Percentiles rank a stretch among this genome's conserved stretches.
These are phyloP conservation scores for Elachura formosa DNA, from an alignment of 2,113 vertebrate species.

Conservation along the genomic window DNA sequence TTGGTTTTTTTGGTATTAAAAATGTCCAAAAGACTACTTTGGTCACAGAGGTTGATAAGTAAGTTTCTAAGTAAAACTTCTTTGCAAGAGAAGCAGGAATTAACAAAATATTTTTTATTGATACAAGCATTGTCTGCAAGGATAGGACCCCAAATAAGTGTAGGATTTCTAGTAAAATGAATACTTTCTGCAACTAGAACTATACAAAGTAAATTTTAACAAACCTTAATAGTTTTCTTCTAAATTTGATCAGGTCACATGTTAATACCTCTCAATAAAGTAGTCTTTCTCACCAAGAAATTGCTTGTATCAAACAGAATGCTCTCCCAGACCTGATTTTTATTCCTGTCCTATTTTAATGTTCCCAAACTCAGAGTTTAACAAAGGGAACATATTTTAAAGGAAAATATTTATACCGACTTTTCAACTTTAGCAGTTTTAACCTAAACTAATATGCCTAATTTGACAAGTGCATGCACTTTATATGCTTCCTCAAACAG, in stretches of 20 bases:
- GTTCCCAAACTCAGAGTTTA: background rate
- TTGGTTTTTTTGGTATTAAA: background rate
- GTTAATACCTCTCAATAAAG: background rate
- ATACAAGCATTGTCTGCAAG: background rate
- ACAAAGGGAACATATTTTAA: rapidly evolving
- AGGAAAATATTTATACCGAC: background rate
- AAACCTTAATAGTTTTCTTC: background rate
- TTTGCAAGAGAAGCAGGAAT: background rate
- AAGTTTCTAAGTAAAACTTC: background rate
- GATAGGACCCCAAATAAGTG: background rate
- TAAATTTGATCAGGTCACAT: background rate
- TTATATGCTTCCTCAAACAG: background rate
- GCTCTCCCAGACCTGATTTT: background rate
- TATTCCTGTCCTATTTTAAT: background rate
- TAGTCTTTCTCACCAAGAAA: background rate
- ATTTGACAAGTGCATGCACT: background rate
- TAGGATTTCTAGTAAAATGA: background rate
- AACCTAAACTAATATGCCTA: background rate
- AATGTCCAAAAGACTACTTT: background rate
- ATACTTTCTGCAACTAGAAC: background rate
- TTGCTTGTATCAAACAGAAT: background rate
- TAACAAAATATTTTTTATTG: background rate
- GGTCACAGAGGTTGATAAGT: background rate
- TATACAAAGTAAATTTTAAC: background rate
- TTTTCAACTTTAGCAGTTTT: background rate